These are phyloP conservation scores for Epinotia demarniana DNA, from an alignment of 2,888 invertebrate genomes.

Conservation along the genomic window DNA sequence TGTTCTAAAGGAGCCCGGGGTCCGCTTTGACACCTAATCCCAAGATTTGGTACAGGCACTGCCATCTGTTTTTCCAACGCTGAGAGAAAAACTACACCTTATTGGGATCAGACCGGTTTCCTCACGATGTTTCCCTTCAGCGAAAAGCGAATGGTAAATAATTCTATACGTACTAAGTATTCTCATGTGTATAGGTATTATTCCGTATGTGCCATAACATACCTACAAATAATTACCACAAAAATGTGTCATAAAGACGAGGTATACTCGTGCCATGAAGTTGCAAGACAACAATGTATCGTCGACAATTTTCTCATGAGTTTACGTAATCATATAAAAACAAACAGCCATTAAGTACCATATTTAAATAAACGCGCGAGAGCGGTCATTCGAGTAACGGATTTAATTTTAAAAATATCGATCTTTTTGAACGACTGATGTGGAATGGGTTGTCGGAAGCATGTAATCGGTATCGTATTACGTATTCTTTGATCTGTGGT, in stretches of 20 bases:
- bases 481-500: no score
- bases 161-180: no score
- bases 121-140: no score
- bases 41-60: no score
- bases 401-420: background rate
- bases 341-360: background rate
- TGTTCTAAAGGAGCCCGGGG: no score
- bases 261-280: conserved; percentile 26
- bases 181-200: no score
- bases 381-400: background rate
- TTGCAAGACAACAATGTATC: conserved; percentile 37
- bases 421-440: background rate
- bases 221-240: background rate
- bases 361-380: background rate
- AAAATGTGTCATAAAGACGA: conserved; percentile 9
- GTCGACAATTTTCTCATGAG: conserved; percentile 18
- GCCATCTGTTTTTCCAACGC: no score
- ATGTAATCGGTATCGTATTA: no score
- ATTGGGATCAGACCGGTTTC: no score
- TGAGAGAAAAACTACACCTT: no score
- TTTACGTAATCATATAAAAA: conserved; percentile 29
- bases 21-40: no score
- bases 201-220: background rate
- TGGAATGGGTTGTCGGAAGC: background rate
- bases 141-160: no score